Conservation (phyloP, 1,140 invertebrate genomes). For the Dolichoris vasculosae region DNA sequence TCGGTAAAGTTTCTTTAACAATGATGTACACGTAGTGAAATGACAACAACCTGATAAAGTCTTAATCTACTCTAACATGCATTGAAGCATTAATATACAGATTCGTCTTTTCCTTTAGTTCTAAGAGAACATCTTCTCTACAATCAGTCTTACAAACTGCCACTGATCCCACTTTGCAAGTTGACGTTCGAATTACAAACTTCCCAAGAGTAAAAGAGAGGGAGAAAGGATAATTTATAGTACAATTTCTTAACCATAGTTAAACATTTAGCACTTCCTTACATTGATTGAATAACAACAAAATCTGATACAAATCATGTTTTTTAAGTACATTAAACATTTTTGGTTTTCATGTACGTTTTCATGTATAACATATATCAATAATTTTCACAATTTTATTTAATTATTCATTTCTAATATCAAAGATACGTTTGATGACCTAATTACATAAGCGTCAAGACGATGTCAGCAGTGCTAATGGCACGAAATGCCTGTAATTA, state of each 20-base stretch:
- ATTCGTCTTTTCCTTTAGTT: slow-evolving; percentile 46
- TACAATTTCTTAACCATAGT: no score
- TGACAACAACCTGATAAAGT: slow-evolving; percentile 52
- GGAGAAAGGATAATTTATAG: no score
- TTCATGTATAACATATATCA: no score
- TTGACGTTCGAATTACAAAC: slow-evolving; percentile 17
- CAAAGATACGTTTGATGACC: slow-evolving; percentile 1
- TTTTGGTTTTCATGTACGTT: no score
- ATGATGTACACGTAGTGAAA: slow-evolving; percentile 43
- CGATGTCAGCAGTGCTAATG: neutral
- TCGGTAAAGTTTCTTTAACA: slow-evolving; percentile 57
- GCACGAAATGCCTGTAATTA: slow-evolving; percentile 30
- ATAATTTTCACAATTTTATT: slow-evolving; percentile 1
- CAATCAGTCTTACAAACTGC: slow-evolving; percentile 53
- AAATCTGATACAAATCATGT: no score
- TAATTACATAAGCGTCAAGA: slow-evolving; percentile 26
- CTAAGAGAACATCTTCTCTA: slow-evolving; percentile 33
- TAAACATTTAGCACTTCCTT: no score
- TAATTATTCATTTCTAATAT: neutral
- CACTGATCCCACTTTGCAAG: slow-evolving; percentile 21
- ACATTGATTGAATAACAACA: no score
- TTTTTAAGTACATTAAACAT: no score
- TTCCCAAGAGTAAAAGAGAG: neutral
- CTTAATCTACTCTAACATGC: slow-evolving; percentile 58
- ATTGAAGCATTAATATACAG: slow-evolving; percentile 56